phyloP scores from a whole-genome alignment of 2,888 invertebrate species.

The Apotomis betuletana region DNA sequence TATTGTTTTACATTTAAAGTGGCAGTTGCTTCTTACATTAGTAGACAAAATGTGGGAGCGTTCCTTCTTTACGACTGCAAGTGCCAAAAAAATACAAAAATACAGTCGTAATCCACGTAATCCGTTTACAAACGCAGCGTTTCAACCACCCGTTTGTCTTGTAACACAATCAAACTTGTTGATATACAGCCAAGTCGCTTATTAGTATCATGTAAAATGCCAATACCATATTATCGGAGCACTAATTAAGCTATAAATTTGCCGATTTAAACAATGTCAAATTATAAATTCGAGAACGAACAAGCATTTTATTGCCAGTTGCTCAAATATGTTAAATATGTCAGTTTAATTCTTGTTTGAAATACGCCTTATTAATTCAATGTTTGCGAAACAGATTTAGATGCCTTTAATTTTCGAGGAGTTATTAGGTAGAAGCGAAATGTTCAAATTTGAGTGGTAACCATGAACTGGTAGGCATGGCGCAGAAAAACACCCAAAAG shows the following conservation, averaged over 20 bases:
- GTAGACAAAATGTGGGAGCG: too few relatives aligned
- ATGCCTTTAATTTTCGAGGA: background rate
- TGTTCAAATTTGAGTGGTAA: too few relatives aligned
- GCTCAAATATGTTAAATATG: background rate
- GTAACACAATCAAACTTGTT: background rate
- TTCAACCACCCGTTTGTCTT: background rate
- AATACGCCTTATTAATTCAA: background rate
- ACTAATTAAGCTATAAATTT: slow-evolving; percentile 19
- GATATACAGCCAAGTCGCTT: slow-evolving; percentile 6
- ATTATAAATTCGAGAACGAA: background rate
- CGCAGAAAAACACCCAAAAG: too few relatives aligned
- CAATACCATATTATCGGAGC: slow-evolving; percentile 3
- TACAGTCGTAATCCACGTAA: too few relatives aligned
- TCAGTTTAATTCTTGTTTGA: background rate
- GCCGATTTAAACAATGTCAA: slow-evolving; percentile 16
- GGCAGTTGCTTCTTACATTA: too few relatives aligned
- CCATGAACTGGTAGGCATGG: too few relatives aligned
- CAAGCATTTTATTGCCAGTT: background rate
- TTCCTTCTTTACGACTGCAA: too few relatives aligned
- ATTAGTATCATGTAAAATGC: slow-evolving; percentile 14
- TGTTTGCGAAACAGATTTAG: background rate
- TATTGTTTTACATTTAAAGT: too few relatives aligned
- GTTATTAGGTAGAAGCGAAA: too few relatives aligned
- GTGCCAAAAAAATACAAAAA: too few relatives aligned
- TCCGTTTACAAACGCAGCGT: slow-evolving; percentile 1